phyloP scores from a whole-genome alignment of 2,888 invertebrate genomes.

The Hirtodrosophila histrioides region DNA sequence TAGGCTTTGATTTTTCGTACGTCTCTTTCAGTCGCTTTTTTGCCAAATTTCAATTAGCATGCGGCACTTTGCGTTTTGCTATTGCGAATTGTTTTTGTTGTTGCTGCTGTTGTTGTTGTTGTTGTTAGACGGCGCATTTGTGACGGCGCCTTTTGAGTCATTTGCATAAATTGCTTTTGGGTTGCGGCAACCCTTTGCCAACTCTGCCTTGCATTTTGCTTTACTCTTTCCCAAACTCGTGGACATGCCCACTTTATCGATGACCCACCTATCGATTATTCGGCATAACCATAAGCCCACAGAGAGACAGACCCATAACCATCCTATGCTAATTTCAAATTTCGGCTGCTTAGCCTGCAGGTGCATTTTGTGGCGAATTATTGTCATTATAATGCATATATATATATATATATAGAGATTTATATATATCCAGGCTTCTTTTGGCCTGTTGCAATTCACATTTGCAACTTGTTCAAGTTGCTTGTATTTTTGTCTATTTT shows the following conservation, averaged over 20 bases:
- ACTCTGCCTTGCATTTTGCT: constrained; percentile 25
- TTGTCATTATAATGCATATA: constrained; percentile 69
- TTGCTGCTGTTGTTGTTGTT: constrained; percentile 19
- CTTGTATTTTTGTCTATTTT: constrained; percentile 54
- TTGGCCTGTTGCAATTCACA: constrained; percentile 37
- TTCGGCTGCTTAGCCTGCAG: constrained; percentile 67
- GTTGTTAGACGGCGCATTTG: constrained; percentile 54
- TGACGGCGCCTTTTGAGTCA: constrained; percentile 74
- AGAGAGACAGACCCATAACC: constrained; percentile 21
- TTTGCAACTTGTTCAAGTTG: constrained; percentile 12
- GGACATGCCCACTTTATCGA: constrained; percentile 62
- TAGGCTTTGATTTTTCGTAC: constrained; percentile 68
- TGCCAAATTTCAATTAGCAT: constrained; percentile 74
- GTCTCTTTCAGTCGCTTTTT: constrained; percentile 29
- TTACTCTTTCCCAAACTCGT: constrained; percentile 43
- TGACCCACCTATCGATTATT: constrained; percentile 57
- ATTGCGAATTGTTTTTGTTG: constrained; percentile 18
- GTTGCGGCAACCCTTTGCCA: constrained; percentile 68
- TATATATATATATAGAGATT: constrained; percentile 35
- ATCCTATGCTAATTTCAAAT: constrained; percentile 51
- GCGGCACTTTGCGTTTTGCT: constrained; percentile 73
- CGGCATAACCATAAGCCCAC: constrained; percentile 30
- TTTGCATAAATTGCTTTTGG: constrained; percentile 77
- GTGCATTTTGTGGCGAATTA: constrained; percentile 78
- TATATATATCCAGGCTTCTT: constrained; percentile 24